phyloP scores from a whole-genome alignment of 2,113 vertebrate species.

The Dolichallabes microphthalmus region DNA sequence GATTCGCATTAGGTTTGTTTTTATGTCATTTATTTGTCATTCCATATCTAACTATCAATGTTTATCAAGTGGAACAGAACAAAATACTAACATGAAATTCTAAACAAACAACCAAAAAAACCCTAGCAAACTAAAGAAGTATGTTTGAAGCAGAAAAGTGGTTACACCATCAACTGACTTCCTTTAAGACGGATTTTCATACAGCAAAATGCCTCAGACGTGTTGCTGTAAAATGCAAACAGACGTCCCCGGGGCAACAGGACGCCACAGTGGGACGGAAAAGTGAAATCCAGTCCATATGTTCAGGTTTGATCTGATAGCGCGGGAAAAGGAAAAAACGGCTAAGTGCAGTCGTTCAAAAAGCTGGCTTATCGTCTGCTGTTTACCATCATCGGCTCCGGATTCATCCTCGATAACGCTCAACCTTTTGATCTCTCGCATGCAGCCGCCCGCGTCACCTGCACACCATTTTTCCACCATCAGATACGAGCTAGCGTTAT shows the following conservation, averaged over 20 bases:
- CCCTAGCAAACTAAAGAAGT: too few relatives aligned
- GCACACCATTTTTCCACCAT: slow-evolving; percentile 6
- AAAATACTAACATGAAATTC: not conserved
- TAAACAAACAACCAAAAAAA: too few relatives aligned
- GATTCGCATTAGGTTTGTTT: not conserved
- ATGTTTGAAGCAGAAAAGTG: not conserved
- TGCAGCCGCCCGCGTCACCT: not conserved
- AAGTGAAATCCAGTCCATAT: not conserved
- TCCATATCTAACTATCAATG: not conserved
- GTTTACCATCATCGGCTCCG: not conserved
- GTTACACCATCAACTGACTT: not conserved
- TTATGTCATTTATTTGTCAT: not conserved
- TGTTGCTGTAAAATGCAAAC: not conserved
- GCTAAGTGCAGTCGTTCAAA: slow-evolving; percentile 11
- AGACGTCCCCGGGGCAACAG: not conserved
- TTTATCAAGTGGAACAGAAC: not conserved
- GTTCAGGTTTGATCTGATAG: not conserved
- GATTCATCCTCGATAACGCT: not conserved
- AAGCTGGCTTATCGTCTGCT: not conserved
- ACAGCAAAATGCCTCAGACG: not conserved
- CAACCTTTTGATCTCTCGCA: not conserved
- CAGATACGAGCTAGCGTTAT: slow-evolving; percentile 11
- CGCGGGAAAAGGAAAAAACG: not conserved
- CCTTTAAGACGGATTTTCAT: not conserved
- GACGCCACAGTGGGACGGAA: not conserved